Evolutionary conservation across 2,888 invertebrate genomes (phyloP).

Genomic region (Spicauda simplicius): DNA sequence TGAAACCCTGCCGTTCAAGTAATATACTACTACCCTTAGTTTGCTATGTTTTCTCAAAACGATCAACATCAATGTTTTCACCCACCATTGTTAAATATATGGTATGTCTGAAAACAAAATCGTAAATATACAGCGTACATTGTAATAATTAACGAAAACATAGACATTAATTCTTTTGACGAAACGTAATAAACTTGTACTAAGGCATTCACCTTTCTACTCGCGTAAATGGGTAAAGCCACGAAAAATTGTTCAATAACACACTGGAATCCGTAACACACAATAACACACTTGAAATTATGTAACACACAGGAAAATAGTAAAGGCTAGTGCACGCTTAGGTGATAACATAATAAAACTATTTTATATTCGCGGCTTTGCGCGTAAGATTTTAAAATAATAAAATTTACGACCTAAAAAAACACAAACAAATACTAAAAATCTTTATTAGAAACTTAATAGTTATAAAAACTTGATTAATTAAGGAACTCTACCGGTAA

Average conservation of each 20-base stretch:
- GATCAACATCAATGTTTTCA: too few species aligned
- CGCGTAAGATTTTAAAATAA: slow-evolving; percentile 7
- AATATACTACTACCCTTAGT: too few species aligned
- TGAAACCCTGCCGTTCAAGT: too few species aligned
- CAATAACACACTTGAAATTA: neutral
- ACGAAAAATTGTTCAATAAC: slow-evolving; percentile 3
- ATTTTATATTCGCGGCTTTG: slow-evolving; percentile 8
- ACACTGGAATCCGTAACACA: too few species aligned
- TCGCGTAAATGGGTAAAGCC: neutral
- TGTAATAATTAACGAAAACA: too few species aligned
- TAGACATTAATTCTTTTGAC: too few species aligned
- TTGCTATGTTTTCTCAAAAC: too few species aligned
- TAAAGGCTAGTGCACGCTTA: slow-evolving; percentile 7
- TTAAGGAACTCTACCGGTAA: slow-evolving; percentile 6
- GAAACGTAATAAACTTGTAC: too few species aligned
- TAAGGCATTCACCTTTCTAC: too few species aligned
- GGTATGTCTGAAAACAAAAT: too few species aligned
- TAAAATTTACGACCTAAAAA: neutral
- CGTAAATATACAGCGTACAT: too few species aligned
- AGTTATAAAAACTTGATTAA: slow-evolving; percentile 9
- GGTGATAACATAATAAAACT: slow-evolving; percentile 3
- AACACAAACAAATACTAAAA: slow-evolving; percentile 7
- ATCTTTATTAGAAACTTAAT: slow-evolving; percentile 9
- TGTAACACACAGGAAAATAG: slow-evolving; percentile 5
- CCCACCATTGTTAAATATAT: too few species aligned